Base-by-base conservation (phyloP, 1,140 invertebrate species). In the Drosophila hydei region DNA sequence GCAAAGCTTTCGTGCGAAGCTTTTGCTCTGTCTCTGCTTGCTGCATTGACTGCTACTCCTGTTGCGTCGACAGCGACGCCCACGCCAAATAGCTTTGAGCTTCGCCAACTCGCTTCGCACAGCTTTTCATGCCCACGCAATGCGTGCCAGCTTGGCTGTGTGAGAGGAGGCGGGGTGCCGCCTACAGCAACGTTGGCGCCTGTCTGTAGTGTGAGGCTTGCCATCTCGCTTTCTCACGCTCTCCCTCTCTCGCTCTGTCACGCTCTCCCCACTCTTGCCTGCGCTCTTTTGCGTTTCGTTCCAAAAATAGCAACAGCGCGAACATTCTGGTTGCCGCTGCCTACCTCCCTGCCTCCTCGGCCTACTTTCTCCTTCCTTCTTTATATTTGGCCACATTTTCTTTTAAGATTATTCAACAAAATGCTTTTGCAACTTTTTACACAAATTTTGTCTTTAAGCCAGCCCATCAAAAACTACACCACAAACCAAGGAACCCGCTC, bases 301-400 rank as follows among this genome's bases (percentile, higher is more conserved):
- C 81, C 83, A 75, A 88, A 87, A 87, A 87, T 87, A 87, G 83
- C 81, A 80, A 70, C 61, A 74, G 51, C 70, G 51, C 77, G 65
- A 80, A 76, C 56, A 75, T 78, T 84, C 63, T 52, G 45, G 43
- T 43, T 63, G 54, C 59, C 48, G 54, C 54, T 30, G 45, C 58
- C 58, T 59, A 36, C 16, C 23, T n/a, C 21, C 30, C 14, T 8
- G 2, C 11, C n/a, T 1, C 21, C 23, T 0, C 25, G 9, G 2
- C 4, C 27, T 36, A 3, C 30, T 11, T 5, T 8, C 5, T 12
- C 30, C 9, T 11, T 9, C 18, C 33, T 21, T 25, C 23, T 43
- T 58, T 54, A 42, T 48, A 27, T 45, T 70, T 52, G 51, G 25
- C 25, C 25, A 51, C 72, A 54, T 45, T 77, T 81, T 21, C 74